Conservation (phyloP, 2,797 vertebrate species). For the Discoglossus pictus region DNA sequence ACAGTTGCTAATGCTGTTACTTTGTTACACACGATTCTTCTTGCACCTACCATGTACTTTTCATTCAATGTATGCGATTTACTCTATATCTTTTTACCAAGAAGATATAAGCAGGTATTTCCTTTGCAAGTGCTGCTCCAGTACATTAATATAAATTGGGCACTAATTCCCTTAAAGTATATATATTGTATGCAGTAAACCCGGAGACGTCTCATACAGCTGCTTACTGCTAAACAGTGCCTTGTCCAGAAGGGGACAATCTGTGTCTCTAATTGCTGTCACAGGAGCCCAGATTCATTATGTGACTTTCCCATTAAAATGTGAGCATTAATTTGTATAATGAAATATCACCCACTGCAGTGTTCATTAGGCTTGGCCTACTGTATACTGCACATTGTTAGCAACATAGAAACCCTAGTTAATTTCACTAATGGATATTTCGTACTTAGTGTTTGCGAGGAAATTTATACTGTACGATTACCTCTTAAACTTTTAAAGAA, state of each 20-base stretch:
- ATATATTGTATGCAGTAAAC: conserved; percentile 91
- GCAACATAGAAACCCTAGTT: conserved; percentile 99
- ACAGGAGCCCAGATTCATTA: conserved; percentile 99
- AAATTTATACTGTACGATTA: conserved; percentile 99
- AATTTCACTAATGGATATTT: conserved; percentile 99
- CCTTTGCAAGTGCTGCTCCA: conserved; percentile 65
- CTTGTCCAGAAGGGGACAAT: conserved; percentile 99
- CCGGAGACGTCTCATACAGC: conserved; percentile 95
- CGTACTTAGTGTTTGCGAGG: conserved; percentile 98
- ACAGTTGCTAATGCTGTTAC: no score
- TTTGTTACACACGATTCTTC: no score
- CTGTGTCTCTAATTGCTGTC: conserved; percentile 99
- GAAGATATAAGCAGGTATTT: conserved; percentile 68
- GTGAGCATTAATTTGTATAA: conserved; percentile 99
- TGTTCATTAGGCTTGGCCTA: conserved; percentile 99
- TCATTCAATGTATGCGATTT: no score
- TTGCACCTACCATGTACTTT: no score
- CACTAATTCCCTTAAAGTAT: conserved; percentile 84
- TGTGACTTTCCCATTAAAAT: conserved; percentile 99
- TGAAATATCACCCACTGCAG: conserved; percentile 99
- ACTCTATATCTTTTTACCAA: conserved; percentile 63
- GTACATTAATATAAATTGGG: conserved; percentile 80
- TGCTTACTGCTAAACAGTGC: conserved; percentile 99
- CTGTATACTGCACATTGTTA: conserved; percentile 98
- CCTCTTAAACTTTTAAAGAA: conserved; percentile 99